Evolutionary conservation across 2,888 invertebrate genomes (phyloP).

Genomic region (Diarsia dahlii): DNA sequence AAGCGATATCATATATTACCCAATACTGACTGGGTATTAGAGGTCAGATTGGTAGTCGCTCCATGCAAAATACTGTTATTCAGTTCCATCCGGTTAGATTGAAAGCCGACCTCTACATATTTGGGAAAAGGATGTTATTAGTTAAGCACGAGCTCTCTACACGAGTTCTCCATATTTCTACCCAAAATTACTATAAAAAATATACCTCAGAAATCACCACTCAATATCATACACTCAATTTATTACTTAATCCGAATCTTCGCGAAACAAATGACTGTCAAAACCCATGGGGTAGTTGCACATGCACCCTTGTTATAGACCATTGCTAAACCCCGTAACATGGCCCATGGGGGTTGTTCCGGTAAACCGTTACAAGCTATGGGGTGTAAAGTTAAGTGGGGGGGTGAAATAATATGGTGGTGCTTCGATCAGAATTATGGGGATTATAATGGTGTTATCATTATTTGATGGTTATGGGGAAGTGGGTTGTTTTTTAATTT

Average conservation of each 20-base stretch:
- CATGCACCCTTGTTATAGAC: conserved; percentile 58
- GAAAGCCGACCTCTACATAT: too few species aligned
- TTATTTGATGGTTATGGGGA: conserved; percentile 27
- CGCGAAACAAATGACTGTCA: conserved; percentile 58
- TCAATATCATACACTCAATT: conserved; percentile 50
- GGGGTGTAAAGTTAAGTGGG: conserved; percentile 55
- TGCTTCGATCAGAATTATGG: conserved; percentile 20
- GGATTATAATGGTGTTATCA: conserved; percentile 39
- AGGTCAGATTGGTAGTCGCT: too few species aligned
- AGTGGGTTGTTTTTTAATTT: neutral
- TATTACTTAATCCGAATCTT: conserved; percentile 66
- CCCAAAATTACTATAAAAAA: conserved; percentile 21
- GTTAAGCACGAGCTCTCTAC: neutral
- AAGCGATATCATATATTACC: too few species aligned
- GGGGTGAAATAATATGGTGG: conserved; percentile 45
- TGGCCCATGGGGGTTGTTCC: conserved; percentile 66
- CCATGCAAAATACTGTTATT: too few species aligned
- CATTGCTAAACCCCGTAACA: conserved; percentile 58
- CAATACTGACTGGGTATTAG: too few species aligned
- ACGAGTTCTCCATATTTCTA: neutral
- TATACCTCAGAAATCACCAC: conserved; percentile 18
- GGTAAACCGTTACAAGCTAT: conserved; percentile 65
- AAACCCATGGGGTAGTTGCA: conserved; percentile 50
- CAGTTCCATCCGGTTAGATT: too few species aligned
- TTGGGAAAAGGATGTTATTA: neutral